Conservation (phyloP, 2,797 vertebrate species). For the Pangasius mekongensis region DNA sequence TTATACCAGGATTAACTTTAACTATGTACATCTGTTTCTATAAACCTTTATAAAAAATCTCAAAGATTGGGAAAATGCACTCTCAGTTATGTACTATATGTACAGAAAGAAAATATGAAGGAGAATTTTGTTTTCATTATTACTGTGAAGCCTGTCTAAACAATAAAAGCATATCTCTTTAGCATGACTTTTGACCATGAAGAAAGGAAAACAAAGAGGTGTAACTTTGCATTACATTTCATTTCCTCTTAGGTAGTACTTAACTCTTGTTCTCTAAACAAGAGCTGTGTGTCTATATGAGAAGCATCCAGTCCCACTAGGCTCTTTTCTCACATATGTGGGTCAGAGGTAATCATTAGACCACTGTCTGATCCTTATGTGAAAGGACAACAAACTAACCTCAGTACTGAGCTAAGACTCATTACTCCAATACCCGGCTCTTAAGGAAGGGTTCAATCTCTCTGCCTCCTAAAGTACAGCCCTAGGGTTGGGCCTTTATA, state of each 20-base stretch:
- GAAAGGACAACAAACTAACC: slow-evolving; percentile 14
- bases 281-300: slow-evolving; percentile 8
- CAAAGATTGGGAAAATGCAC: too few relatives aligned
- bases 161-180: background rate
- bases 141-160: slow-evolving; percentile 5
- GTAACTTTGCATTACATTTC: slow-evolving; percentile 6
- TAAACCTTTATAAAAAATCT: background rate
- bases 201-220: slow-evolving; percentile 16
- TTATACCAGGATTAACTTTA: background rate
- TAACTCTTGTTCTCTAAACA: background rate
- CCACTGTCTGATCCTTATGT: slow-evolving; percentile 13
- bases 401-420: background rate
- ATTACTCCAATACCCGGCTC: slow-evolving; percentile 19
- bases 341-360: slow-evolving; percentile 39
- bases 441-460: background rate
- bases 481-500: background rate
- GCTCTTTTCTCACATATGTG: slow-evolving; percentile 34
- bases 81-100: background rate
- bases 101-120: background rate
- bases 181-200: background rate
- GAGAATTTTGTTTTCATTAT: background rate
- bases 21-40: background rate
- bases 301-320: slow-evolving; percentile 3
- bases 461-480: background rate
- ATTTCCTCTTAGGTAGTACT: slow-evolving; percentile 15